Evolutionary conservation across 2,888 invertebrate genomes (phyloP).

Genomic region (Acanthosepion pharaonis): DNA sequence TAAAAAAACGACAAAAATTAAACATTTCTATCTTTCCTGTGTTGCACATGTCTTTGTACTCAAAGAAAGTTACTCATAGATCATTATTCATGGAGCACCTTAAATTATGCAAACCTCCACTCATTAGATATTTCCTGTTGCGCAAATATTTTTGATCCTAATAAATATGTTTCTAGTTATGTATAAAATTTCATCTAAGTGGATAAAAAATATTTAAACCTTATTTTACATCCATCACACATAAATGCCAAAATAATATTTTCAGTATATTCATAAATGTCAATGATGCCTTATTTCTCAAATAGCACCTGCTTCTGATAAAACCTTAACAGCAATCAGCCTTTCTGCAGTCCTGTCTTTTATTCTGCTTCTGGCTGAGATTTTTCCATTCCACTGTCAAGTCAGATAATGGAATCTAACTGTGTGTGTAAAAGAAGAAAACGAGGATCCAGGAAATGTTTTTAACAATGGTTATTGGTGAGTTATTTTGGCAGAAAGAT

Average conservation of each 20-base stretch:
- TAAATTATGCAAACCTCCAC: no score
- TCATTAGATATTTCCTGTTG: no score
- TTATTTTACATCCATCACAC: background rate
- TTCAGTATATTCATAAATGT: background rate
- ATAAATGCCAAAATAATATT: background rate
- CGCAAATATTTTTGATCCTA: no score
- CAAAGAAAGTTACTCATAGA: no score
- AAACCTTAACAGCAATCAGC: background rate
- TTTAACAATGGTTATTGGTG: constrained; percentile 33
- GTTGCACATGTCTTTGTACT: no score
- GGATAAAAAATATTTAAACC: no score
- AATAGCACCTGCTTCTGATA: background rate
- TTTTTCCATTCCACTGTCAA: background rate
- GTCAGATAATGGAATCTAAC: background rate
- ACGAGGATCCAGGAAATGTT: background rate
- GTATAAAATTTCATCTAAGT: no score
- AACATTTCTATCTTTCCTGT: no score
- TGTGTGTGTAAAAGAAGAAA: background rate
- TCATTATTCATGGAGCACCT: no score
- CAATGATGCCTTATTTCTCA: background rate
- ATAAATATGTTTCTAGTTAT: no score
- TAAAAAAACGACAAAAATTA: no score
- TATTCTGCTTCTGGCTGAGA: background rate
- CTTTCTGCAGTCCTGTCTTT: background rate
- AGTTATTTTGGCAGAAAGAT: background rate